These are phyloP conservation scores for Callyntrura sp. DNA, from an alignment of 2,888 invertebrate species.

Conservation along the genomic window DNA sequence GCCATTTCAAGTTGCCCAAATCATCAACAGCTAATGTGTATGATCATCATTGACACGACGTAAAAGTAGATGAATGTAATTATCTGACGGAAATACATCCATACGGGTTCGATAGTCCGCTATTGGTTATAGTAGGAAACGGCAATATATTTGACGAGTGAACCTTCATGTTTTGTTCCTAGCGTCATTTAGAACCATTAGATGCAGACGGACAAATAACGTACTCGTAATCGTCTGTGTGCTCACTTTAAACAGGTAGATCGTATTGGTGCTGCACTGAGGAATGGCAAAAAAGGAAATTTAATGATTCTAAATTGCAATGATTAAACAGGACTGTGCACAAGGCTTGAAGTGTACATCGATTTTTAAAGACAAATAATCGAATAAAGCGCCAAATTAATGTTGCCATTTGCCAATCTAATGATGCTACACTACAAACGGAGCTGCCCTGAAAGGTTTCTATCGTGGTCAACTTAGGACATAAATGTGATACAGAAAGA, in stretches of 20 bases:
- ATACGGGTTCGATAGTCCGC: neutral
- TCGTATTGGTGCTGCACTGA: neutral
- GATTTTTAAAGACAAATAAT: neutral
- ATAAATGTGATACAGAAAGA: too few relatives aligned
- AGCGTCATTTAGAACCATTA: neutral
- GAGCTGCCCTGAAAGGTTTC: too few relatives aligned
- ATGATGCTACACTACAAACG: too few relatives aligned
- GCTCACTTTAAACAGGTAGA: neutral
- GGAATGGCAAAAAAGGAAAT: neutral
- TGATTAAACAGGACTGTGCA: slow-evolving; percentile 14
- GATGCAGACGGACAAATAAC: slow-evolving; percentile 6
- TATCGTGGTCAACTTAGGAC: too few relatives aligned
- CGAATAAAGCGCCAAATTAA: neutral
- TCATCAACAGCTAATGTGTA: slow-evolving; percentile 19
- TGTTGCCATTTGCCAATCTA: too few relatives aligned
- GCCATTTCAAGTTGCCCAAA: neutral
- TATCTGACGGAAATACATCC: slow-evolving; percentile 6
- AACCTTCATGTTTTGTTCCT: neutral
- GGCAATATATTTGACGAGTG: neutral
- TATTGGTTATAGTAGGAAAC: neutral
- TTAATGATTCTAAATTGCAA: too few relatives aligned
- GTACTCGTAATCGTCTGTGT: slow-evolving; percentile 10
- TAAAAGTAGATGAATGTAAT: slow-evolving; percentile 27
- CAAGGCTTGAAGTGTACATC: neutral
- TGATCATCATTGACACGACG: slow-evolving; percentile 9